Conservation (phyloP, 64 coral and sea anemone species). For the Actinia equina region DNA sequence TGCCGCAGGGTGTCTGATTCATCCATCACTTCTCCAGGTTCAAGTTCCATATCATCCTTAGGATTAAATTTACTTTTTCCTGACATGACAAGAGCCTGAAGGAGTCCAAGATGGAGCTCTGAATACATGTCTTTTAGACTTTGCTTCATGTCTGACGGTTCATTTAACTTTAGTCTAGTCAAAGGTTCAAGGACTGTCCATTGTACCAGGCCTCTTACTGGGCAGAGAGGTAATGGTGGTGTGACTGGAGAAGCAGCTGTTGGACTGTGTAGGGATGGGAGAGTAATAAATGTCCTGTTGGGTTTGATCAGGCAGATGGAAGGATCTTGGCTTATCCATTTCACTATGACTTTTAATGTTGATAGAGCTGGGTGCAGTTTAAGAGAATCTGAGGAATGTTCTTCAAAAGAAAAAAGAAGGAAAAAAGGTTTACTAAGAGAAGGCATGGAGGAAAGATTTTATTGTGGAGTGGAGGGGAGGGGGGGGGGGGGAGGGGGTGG, state of each 20-base stretch:
- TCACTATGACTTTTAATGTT: conserved; percentile 67
- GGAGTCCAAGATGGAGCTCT: conserved; percentile 72
- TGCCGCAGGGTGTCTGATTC: conserved; percentile 47
- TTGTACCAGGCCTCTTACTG: conserved; percentile 66
- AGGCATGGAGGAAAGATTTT: too few species aligned
- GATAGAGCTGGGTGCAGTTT: conserved; percentile 22
- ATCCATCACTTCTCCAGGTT: conserved; percentile 88
- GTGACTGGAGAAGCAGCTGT: background rate
- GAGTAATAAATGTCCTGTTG: conserved; percentile 35
- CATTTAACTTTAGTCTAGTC: background rate
- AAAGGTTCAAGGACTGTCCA: conserved; percentile 82
- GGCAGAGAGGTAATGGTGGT: conserved; percentile 32
- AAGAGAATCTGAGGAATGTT: background rate
- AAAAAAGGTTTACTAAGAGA: background rate
- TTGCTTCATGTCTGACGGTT: background rate
- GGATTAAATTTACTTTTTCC: conserved; percentile 48
- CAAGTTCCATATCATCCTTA: conserved; percentile 90
- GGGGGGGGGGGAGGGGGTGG: too few species aligned
- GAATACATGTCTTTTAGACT: conserved; percentile 61
- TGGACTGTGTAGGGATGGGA: conserved; percentile 58
- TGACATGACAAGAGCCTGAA: conserved; percentile 70
- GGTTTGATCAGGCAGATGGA: conserved; percentile 73
- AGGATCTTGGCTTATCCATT: conserved; percentile 74
- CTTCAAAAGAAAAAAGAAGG: background rate
- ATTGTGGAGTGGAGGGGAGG: too few species aligned